These are phyloP conservation scores for Lerista edwardsae DNA, from an alignment of 2,797 vertebrate species.

Conservation along the genomic window DNA sequence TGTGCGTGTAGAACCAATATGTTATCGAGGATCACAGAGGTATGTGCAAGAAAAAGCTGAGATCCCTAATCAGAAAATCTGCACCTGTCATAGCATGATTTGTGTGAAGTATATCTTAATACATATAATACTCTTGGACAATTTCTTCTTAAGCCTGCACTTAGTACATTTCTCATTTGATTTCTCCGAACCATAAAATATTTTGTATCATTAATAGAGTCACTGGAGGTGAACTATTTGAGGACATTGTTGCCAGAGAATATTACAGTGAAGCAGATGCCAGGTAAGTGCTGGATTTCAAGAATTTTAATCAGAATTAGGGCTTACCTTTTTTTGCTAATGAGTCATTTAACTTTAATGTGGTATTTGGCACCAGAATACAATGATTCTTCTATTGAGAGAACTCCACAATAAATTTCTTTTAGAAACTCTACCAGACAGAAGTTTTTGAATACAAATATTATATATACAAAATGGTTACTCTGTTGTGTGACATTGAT, in stretches of 20 bases:
- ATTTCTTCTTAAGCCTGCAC: background rate
- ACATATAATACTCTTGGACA: background rate
- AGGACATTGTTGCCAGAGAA: constrained; percentile 97
- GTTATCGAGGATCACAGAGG: background rate
- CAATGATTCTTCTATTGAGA: background rate
- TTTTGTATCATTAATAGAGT: constrained; percentile 81
- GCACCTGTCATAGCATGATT: background rate
- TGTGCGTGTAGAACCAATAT: no score
- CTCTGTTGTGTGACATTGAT: background rate
- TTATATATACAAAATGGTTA: background rate
- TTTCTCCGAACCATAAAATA: constrained; percentile 1
- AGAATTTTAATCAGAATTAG: background rate
- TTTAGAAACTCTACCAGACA: background rate
- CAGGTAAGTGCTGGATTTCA: constrained; percentile 85
- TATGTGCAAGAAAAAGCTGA: background rate
- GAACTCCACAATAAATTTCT: background rate
- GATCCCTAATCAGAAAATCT: background rate
- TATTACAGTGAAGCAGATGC: constrained; percentile 99
- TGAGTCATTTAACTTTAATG: background rate
- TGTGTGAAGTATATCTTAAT: background rate
- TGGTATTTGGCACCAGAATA: constrained; percentile 64
- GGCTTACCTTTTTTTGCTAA: constrained; percentile 6
- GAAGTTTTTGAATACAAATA: background rate
- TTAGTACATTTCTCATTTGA: background rate
- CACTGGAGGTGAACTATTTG: constrained; percentile 96